Evolutionary conservation across 2,888 invertebrate genomes (phyloP).

Genomic region (Eumacrocentrus americanus): DNA sequence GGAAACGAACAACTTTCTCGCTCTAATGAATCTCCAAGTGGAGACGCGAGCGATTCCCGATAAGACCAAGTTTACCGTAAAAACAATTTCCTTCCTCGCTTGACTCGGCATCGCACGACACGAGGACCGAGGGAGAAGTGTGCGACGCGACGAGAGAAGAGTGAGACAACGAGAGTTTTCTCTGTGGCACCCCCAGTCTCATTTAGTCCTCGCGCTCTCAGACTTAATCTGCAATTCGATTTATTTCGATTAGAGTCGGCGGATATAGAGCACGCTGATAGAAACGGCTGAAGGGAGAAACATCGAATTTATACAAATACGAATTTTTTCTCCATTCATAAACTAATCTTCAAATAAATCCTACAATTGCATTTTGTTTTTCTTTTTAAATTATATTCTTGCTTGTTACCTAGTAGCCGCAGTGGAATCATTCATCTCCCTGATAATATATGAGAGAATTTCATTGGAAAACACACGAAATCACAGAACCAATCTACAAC

Average conservation of each 20-base stretch:
- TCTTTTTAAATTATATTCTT: no score
- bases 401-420: no score
- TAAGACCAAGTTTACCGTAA: conserved; percentile 42
- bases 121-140: conserved; percentile 7
- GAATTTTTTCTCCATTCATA: conserved; percentile 1
- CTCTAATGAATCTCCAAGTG: conserved; percentile 33
- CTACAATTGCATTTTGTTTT: no score
- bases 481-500: no score
- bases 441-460: no score
- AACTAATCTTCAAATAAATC: conserved; percentile 4
- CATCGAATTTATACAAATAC: background rate
- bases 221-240: conserved; percentile 48
- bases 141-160: conserved; percentile 4
- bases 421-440: no score
- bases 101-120: conserved; percentile 23
- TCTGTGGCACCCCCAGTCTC: conserved; percentile 3
- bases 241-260: conserved; percentile 44
- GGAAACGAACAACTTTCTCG: conserved; percentile 28
- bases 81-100: conserved; percentile 43
- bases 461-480: no score
- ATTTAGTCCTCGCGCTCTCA: conserved; percentile 24
- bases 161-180: conserved; percentile 4
- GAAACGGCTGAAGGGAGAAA: conserved; percentile 3
- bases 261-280: conserved; percentile 24
- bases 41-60: conserved; percentile 29